Conservation (phyloP, 2,113 vertebrate species). For the Hippocampus comes region DNA sequence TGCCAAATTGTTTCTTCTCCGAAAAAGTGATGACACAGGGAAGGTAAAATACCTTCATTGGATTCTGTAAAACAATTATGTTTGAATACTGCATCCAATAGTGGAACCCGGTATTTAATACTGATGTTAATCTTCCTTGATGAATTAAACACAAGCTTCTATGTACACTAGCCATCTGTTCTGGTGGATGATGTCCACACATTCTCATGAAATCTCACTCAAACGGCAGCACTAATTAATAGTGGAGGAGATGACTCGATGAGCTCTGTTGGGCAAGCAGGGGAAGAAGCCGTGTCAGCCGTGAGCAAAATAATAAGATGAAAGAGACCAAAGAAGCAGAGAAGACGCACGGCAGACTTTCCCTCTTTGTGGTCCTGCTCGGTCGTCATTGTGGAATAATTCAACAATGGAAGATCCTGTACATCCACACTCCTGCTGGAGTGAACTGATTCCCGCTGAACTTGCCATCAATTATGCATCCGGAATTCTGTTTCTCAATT, state of each 20-base stretch:
- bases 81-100: background rate
- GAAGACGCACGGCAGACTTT: conserved; percentile 6
- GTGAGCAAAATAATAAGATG: conserved; percentile 35
- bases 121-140: background rate
- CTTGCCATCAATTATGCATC: conserved; percentile 43
- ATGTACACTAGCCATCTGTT: background rate
- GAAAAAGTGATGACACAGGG: conserved; percentile 6
- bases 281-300: conserved; percentile 19
- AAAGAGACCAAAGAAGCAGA: conserved; percentile 12
- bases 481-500: conserved; percentile 11
- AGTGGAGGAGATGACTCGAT: conserved; percentile 14
- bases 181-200: background rate
- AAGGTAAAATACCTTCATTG: conserved; percentile 25
- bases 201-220: conserved; percentile 28
- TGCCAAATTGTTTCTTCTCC: background rate
- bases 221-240: conserved; percentile 41
- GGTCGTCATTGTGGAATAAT: background rate
- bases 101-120: background rate
- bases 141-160: background rate
- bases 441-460: conserved; percentile 11
- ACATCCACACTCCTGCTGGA: background rate
- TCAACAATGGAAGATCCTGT: background rate
- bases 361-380: background rate
- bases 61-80: conserved; percentile 2
- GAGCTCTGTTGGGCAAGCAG: conserved; percentile 30